Evolutionary conservation across 2,888 invertebrate species (phyloP).

Genomic region (Gonocerus acuteangulatus): DNA sequence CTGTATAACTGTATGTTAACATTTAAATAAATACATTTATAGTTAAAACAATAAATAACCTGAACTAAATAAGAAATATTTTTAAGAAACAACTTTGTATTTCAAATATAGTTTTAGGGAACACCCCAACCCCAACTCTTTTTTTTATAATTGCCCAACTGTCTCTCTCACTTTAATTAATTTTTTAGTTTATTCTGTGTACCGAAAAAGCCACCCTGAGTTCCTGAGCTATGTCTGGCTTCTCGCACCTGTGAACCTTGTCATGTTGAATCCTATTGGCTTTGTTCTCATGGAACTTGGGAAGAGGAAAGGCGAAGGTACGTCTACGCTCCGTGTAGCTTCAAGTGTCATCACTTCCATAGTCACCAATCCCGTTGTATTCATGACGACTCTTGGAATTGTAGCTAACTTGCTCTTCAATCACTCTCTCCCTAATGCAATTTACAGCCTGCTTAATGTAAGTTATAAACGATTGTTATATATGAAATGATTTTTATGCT

Average conservation of each 20-base stretch:
- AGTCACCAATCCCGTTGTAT: slow-evolving; percentile 76
- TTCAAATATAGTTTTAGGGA: too few relatives aligned
- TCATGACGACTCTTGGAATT: slow-evolving; percentile 89
- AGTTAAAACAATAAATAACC: too few relatives aligned
- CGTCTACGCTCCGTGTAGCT: slow-evolving; percentile 38
- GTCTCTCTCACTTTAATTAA: too few relatives aligned
- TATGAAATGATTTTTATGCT: neutral
- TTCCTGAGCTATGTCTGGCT: slow-evolving; percentile 85
- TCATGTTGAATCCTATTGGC: slow-evolving; percentile 84
- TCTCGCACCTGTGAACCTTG: slow-evolving; percentile 88
- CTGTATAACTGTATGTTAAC: too few relatives aligned
- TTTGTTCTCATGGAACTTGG: slow-evolving; percentile 82
- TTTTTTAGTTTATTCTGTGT: slow-evolving; percentile 71
- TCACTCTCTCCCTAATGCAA: slow-evolving; percentile 65
- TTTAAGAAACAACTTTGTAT: too few relatives aligned
- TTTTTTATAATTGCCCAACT: too few relatives aligned
- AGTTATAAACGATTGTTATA: slow-evolving; percentile 39
- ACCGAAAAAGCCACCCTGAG: slow-evolving; percentile 76
- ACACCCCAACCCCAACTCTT: too few relatives aligned
- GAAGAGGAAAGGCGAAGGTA: slow-evolving; percentile 45
- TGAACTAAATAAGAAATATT: too few relatives aligned
- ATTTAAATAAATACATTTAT: too few relatives aligned
- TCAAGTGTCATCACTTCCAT: slow-evolving; percentile 54
- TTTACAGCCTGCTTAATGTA: slow-evolving; percentile 68
- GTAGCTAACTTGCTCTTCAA: slow-evolving; percentile 73